Conservation (phyloP, 2,797 vertebrate genomes). For the Xerus rutilus region DNA sequence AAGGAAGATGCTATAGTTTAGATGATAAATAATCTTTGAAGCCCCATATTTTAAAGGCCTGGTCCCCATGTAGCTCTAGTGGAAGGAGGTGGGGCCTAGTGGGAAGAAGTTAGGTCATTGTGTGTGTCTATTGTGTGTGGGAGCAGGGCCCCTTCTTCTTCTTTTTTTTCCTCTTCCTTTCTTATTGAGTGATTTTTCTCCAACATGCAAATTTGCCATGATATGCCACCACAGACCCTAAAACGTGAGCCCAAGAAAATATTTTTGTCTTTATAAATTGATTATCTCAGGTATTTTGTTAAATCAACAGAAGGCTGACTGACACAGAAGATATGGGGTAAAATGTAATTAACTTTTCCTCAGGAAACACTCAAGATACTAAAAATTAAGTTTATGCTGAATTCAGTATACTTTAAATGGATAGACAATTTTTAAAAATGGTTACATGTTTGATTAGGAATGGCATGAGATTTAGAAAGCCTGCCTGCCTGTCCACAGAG, state of each 20-base stretch:
- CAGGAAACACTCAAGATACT: constrained; percentile 2
- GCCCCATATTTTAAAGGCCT: background rate
- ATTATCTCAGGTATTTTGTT: background rate
- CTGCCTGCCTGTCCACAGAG: background rate
- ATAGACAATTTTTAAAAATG: background rate
- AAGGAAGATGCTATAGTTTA: background rate
- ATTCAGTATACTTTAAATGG: background rate
- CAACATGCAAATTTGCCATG: too few species aligned
- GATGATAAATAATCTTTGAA: background rate
- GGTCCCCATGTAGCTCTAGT: background rate
- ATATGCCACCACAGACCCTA: background rate
- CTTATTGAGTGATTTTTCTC: background rate
- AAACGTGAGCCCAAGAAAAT: background rate
- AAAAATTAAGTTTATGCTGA: background rate
- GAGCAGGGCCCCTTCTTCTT: too few species aligned
- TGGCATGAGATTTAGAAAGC: background rate
- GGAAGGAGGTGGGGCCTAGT: background rate
- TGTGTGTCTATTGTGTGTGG: too few species aligned
- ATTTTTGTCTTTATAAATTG: background rate
- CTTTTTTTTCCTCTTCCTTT: background rate
- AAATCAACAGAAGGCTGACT: background rate
- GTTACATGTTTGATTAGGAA: background rate
- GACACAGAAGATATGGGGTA: background rate
- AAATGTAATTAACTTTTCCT: background rate
- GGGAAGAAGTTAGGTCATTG: background rate